Evolutionary conservation across 2,113 vertebrate species (phyloP).

Genomic region (Pseudorasbora parva): DNA sequence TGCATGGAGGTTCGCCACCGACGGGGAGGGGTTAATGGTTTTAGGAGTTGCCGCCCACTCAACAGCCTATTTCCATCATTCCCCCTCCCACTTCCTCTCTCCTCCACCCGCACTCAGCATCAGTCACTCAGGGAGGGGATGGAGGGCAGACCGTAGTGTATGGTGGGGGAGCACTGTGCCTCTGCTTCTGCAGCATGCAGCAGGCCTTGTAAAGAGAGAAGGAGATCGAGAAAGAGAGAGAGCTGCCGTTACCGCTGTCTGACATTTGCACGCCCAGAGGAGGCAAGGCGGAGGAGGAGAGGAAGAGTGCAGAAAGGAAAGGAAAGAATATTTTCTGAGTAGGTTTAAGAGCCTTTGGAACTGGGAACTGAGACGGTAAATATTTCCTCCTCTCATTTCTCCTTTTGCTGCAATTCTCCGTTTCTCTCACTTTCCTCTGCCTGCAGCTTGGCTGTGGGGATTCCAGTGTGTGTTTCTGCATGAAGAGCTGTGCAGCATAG

Average conservation of each 20-base stretch:
- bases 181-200: slow-evolving; percentile 49
- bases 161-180: slow-evolving; percentile 47
- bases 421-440: slow-evolving; percentile 33
- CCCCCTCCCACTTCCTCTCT: slow-evolving; percentile 7
- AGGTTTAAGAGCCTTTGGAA: slow-evolving; percentile 29
- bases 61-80: slow-evolving; percentile 24
- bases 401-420: not conserved
- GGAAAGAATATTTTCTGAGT: slow-evolving; percentile 30
- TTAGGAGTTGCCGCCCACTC: slow-evolving; percentile 36
- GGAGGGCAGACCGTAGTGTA: slow-evolving; percentile 48
- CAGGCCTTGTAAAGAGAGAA: slow-evolving; percentile 36
- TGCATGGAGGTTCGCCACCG: slow-evolving; percentile 16
- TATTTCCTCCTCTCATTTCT: slow-evolving; percentile 24
- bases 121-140: slow-evolving; percentile 41
- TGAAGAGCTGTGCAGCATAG: slow-evolving; percentile 37
- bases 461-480: slow-evolving; percentile 47
- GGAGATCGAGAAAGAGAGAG: slow-evolving; percentile 27
- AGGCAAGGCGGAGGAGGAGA: slow-evolving; percentile 27
- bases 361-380: slow-evolving; percentile 50
- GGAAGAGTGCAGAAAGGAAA: slow-evolving; percentile 17
- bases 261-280: slow-evolving; percentile 59
- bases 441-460: slow-evolving; percentile 40
- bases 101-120: not conserved
- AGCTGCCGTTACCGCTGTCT: slow-evolving; percentile 32
- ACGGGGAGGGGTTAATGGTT: slow-evolving; percentile 46